phyloP scores from a whole-genome alignment of 2,113 vertebrate species.

The Strigops habroptila region DNA sequence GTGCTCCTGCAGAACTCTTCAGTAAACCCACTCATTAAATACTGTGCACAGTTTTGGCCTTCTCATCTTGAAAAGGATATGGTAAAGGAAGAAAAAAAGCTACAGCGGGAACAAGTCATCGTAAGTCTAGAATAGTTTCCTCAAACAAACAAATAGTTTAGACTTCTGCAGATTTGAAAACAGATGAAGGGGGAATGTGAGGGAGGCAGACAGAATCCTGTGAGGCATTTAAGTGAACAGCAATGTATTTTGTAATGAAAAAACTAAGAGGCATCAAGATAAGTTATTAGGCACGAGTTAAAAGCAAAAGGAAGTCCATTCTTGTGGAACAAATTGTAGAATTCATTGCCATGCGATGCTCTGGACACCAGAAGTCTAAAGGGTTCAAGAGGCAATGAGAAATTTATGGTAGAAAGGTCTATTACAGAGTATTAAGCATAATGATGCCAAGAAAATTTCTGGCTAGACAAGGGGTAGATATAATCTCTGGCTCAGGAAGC shows the following conservation, averaged over 20 bases:
- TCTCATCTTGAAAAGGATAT: background rate
- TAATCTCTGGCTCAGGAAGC: background rate
- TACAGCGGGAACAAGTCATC: background rate
- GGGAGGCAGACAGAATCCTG: background rate
- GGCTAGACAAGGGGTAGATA: background rate
- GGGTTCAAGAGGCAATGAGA: background rate
- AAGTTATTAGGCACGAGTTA: background rate
- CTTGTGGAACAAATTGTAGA: background rate
- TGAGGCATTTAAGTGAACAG: background rate
- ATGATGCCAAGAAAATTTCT: background rate
- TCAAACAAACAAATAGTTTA: background rate
- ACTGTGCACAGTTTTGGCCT: background rate
- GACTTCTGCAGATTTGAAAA: background rate
- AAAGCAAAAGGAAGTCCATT: background rate
- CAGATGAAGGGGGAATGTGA: background rate
- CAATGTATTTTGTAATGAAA: background rate
- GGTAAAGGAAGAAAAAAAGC: background rate
- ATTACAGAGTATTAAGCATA: background rate
- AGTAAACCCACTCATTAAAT: background rate
- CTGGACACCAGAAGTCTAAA: background rate
- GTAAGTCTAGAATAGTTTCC: background rate
- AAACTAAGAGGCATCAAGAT: background rate
- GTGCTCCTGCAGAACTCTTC: background rate
- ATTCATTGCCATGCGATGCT: background rate
- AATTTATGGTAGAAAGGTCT: background rate